These are phyloP conservation scores for Pegoplata infirma DNA, from an alignment of 2,888 invertebrate genomes.

Conservation along the genomic window DNA sequence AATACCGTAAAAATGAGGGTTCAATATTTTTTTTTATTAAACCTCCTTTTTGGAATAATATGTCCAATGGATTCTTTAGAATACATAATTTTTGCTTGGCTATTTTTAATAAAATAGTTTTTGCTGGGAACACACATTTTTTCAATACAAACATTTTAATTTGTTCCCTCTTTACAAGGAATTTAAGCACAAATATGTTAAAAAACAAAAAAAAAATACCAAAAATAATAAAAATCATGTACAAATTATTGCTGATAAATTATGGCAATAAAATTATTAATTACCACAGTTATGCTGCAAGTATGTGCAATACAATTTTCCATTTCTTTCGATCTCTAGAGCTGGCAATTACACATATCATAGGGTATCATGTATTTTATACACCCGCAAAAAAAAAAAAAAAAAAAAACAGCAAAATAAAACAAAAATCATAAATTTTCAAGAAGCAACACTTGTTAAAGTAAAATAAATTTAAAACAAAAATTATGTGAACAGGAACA, in stretches of 20 bases:
- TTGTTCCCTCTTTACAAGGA: background rate
- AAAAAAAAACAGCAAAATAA: slow-evolving; percentile 26
- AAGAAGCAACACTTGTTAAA: slow-evolving; percentile 34
- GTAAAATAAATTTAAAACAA: background rate
- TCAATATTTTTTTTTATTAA: no score
- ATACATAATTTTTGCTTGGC: no score
- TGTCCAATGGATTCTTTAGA: no score
- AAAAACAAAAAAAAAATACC: background rate
- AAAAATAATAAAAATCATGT: slow-evolving; percentile 52
- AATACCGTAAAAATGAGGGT: no score
- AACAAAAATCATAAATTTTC: slow-evolving; percentile 25
- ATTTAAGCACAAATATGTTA: slow-evolving; percentile 9
- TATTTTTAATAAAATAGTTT: no score
- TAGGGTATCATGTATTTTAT: background rate
- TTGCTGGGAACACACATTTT: no score
- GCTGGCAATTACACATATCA: slow-evolving; percentile 4
- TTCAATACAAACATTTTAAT: no score
- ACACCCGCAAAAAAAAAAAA: slow-evolving; percentile 31
- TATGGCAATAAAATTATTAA: slow-evolving; percentile 66
- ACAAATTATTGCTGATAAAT: slow-evolving; percentile 66
- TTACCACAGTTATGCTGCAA: slow-evolving; percentile 61
- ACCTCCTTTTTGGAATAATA: no score
- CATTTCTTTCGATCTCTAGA: slow-evolving; percentile 1
- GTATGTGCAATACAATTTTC: slow-evolving; percentile 40
- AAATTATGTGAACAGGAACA: no score